phyloP scores from a whole-genome alignment of 2,113 vertebrate genomes.

The Aegypius monachus region DNA sequence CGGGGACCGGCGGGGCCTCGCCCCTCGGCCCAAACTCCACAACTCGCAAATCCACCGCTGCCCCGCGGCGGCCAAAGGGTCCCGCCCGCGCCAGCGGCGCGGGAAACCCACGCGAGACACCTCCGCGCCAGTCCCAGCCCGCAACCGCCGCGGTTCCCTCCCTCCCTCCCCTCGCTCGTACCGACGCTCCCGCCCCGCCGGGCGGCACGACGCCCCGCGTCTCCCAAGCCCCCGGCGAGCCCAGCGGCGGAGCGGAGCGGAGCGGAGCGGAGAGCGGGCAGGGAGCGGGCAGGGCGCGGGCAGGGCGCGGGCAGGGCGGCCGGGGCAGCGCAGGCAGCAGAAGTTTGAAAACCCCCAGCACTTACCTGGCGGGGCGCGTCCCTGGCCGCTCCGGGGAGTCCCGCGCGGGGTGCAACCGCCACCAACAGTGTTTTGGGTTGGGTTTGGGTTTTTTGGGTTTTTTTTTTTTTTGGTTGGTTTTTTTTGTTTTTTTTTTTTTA shows the following conservation, averaged over 20 bases:
- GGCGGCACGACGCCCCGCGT: background rate
- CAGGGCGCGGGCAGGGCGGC: background rate
- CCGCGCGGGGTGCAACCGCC: conserved; percentile 24
- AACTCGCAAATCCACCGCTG: background rate
- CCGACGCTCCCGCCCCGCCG: background rate
- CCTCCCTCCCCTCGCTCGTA: background rate
- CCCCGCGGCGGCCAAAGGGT: background rate
- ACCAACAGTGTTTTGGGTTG: background rate
- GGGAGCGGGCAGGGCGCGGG: background rate
- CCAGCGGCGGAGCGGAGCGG: background rate
- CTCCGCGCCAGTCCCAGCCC: too few relatives aligned
- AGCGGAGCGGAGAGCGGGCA: background rate
- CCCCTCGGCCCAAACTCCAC: background rate
- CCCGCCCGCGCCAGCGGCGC: background rate
- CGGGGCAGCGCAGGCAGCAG: background rate
- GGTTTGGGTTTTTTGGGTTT: background rate
- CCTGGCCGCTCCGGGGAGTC: conserved; percentile 45
- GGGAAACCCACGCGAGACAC: background rate
- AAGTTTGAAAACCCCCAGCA: conserved; percentile 48
- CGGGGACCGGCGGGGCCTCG: background rate
- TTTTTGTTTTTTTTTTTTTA: background rate
- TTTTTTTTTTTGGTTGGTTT: background rate
- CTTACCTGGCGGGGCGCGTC: conserved; percentile 66
- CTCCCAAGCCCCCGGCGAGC: background rate
- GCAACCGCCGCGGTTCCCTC: background rate